A percentile compares a stretch with the other conserved stretches of the same genome.
phyloP scores from a whole-genome alignment of 2,113 vertebrate species.

The Fulmarus glacialis region DNA sequence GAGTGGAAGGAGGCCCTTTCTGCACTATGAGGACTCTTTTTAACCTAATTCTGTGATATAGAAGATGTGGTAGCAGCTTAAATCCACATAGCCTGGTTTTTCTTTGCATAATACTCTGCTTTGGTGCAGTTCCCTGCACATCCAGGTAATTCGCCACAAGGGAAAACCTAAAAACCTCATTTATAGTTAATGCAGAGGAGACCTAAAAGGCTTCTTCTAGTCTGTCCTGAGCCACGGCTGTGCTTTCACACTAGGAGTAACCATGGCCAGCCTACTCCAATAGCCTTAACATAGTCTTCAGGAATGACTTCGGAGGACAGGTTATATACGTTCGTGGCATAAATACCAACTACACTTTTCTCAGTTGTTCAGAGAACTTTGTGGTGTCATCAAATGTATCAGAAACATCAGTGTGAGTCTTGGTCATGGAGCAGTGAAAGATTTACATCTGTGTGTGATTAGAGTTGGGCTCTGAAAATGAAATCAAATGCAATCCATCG shows the following conservation, averaged over 20 bases:
- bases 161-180: not conserved
- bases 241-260: not conserved
- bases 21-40: not conserved
- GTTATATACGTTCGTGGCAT: not conserved
- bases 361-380: not conserved
- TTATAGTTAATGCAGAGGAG: not conserved
- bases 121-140: not conserved
- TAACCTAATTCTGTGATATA: not conserved
- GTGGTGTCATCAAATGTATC: not conserved
- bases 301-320: not conserved
- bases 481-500: not conserved
- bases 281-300: constrained; percentile 16
- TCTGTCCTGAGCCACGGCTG: not conserved
- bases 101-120: not conserved
- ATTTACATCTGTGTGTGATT: not conserved
- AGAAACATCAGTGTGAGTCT: not conserved
- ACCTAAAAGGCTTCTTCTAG: not conserved
- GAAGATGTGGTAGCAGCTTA: not conserved
- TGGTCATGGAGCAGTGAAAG: not conserved
- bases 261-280: not conserved
- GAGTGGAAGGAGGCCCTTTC: not conserved
- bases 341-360: not conserved
- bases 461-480: not conserved
- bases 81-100: not conserved
- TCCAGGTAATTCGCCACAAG: not conserved